Percentiles rank a stretch among this genome's conserved stretches.
phyloP scores from a whole-genome alignment of 2,797 vertebrate genomes.

The Pristis pectinata region DNA sequence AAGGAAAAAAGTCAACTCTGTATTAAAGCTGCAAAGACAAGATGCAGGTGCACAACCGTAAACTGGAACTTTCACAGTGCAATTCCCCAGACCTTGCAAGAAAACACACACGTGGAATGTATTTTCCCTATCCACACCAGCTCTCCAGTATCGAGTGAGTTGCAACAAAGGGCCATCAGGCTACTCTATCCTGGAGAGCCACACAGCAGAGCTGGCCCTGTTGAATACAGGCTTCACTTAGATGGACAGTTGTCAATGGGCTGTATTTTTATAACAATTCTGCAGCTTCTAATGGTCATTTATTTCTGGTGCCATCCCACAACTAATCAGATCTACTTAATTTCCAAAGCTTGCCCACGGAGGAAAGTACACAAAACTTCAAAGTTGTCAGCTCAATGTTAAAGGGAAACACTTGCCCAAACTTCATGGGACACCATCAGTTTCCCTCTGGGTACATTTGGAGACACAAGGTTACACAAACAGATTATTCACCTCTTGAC shows the following conservation, averaged over 20 bases:
- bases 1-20: conserved; percentile 30
- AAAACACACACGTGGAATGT: neutral
- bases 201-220: neutral
- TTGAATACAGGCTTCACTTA: neutral
- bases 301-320: neutral
- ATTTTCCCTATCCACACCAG: neutral
- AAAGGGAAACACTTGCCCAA: conserved; percentile 39
- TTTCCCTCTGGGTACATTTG: neutral
- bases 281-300: neutral
- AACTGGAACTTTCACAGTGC: neutral
- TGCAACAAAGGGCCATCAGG: neutral
- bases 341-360: neutral
- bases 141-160: neutral
- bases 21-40: conserved; percentile 1
- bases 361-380: neutral
- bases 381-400: neutral
- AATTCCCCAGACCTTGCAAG: neutral
- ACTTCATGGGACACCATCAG: neutral
- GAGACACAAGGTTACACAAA: conserved; percentile 28
- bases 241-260: conserved; percentile 47
- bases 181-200: neutral
- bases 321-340: neutral
- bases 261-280: conserved; percentile 37
- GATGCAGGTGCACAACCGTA: neutral
- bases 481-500: conserved; percentile 48